A percentile compares a stretch with the other conserved stretches of the same genome.
Evolutionary conservation across 1,140 invertebrate species (phyloP).

Genomic region (Drosophila tropicalis): DNA sequence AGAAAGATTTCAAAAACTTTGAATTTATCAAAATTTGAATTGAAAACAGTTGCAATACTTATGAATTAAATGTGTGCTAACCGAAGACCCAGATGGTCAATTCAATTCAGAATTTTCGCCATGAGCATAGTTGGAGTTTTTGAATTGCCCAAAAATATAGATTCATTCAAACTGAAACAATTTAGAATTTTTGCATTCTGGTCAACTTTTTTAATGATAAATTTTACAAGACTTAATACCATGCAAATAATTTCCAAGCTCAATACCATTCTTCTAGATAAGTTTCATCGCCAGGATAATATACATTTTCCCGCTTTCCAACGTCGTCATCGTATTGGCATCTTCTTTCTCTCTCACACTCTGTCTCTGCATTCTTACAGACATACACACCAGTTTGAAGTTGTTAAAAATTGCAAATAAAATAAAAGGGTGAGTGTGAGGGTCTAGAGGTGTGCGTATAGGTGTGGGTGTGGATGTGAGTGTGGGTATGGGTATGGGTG

Average conservation of each 20-base stretch:
- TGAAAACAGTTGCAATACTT: no score
- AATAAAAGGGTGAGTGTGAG: slow-evolving; percentile 47
- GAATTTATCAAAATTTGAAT: no score
- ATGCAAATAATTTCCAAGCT: neutral
- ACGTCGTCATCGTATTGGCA: neutral
- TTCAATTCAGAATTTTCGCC: no score
- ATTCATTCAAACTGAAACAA: no score
- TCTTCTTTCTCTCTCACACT: slow-evolving; percentile 1
- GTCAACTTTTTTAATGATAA: no score
- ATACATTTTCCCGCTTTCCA: neutral
- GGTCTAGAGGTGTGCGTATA: neutral
- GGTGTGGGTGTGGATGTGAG: neutral
- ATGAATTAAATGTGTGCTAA: no score
- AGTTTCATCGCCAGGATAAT: slow-evolving; percentile 1
- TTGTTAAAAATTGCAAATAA: slow-evolving; percentile 65
- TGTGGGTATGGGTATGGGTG: no score
- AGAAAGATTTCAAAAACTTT: neutral
- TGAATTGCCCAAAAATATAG: no score
- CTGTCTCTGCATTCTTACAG: neutral
- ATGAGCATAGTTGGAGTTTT: no score
- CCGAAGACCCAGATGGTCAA: no score
- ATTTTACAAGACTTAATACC: neutral
- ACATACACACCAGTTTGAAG: slow-evolving; percentile 26
- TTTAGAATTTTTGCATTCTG: neutral
- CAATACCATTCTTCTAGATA: neutral